Conservation (phyloP, 2,888 invertebrate genomes). For the Heliconius charithonia region DNA sequence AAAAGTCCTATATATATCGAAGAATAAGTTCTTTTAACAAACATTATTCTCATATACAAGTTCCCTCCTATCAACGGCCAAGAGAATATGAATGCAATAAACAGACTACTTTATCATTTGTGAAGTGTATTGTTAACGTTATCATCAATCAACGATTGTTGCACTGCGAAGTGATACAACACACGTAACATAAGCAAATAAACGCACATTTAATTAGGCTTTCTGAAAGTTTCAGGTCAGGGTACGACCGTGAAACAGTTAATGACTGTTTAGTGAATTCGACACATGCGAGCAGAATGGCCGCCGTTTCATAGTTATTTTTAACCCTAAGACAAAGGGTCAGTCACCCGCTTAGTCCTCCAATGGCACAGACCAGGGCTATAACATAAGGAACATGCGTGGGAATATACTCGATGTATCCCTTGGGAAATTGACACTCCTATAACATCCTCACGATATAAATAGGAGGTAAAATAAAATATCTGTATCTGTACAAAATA, state of each 20-base stretch:
- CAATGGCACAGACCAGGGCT: constrained; percentile 78
- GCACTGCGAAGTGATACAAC: not conserved
- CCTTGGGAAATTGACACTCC: constrained; percentile 36
- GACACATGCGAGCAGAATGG: constrained; percentile 83
- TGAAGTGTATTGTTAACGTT: constrained; percentile 8
- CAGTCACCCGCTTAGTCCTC: constrained; percentile 80
- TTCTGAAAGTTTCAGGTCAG: constrained; percentile 77
- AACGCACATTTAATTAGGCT: constrained; percentile 52
- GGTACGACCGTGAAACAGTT: constrained; percentile 82
- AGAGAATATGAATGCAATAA: constrained; percentile 6
- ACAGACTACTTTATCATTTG: constrained; percentile 18
- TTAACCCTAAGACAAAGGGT: constrained; percentile 81
- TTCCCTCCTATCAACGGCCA: constrained; percentile 29
- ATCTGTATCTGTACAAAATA: not conserved
- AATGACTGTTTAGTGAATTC: constrained; percentile 82
- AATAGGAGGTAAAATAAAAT: not conserved
- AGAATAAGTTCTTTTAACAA: constrained; percentile 19
- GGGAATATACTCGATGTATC: constrained; percentile 65
- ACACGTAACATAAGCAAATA: constrained; percentile 1
- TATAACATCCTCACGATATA: constrained; percentile 9
- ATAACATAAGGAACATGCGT: constrained; percentile 80
- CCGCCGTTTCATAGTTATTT: constrained; percentile 79
- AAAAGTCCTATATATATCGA: constrained; percentile 34
- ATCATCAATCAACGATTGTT: constrained; percentile 10
- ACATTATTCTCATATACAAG: constrained; percentile 34